Base-by-base conservation (phyloP, 2,888 invertebrate genomes). In the Drosophila fungiperda region DNA sequence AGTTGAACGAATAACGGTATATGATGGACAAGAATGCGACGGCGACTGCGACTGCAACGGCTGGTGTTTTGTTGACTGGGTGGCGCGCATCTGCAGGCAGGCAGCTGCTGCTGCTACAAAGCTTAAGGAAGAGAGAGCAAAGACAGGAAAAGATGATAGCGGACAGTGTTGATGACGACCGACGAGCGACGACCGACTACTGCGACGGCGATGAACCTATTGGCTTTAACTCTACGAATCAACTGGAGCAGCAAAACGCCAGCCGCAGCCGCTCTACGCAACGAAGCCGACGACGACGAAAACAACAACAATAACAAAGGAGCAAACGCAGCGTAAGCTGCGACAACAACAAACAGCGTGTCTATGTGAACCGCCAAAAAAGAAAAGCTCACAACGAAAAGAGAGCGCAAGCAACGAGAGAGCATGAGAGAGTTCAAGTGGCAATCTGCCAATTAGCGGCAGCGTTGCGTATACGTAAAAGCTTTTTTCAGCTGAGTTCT, bases 211-310 rank as follows among this genome's bases (percentile, higher is more conserved):
- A 84, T 79, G 89, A 90, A 93, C 92, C 91, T 92, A 91, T 91
- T 92, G 89, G 90, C 90, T 91, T 92, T 88, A 89, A 92, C 91
- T 90, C 90, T 91, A 90, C 91, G 90, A 89, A 84, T 90, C 90
- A 90, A 92, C 92, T 92, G 91, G 91, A 91, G 87, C 77, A 77
- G 77, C 68, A 63, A 64, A 42, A 42, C 54, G 54, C 72, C 36
- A 54, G 63, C 76, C 49, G 64, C 70, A 45, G 15, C 45, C 45
- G 45, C 23, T 45, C 45, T 64, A 78, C 77, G 72, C 73, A 73
- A 58, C 65, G 74, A 35, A 61, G 60, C 48, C 75, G 75, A 59
- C 63, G 17, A 57, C 66, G 55, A 71, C 54, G n/a, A 49, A 52
- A 40, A n/a, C 40, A 52, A 57, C 59, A 60, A 58, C 42, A 40